Percentiles rank a stretch among this genome's conserved stretches.
These are phyloP conservation scores for Ianthella basta DNA, from an alignment of 37 sponge, comb jelly and placozoan genomes.

Conservation along the genomic window DNA sequence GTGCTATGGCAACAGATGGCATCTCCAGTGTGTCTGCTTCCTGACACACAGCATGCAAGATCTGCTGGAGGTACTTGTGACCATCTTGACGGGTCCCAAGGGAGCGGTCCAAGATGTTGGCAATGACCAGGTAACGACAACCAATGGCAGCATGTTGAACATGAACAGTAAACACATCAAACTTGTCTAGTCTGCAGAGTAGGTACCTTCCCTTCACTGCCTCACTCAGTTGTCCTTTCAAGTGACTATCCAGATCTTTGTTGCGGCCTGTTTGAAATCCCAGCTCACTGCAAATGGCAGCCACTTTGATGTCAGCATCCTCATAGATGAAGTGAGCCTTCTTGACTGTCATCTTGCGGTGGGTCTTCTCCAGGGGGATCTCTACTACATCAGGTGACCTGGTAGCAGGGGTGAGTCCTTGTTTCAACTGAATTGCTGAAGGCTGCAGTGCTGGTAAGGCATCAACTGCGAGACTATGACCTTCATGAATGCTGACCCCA, in stretches of 20 bases:
- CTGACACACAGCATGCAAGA: slow-evolving; percentile 19
- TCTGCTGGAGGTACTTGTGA: slow-evolving; percentile 18
- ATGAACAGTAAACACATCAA: slow-evolving; percentile 36
- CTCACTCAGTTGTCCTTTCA: neutral
- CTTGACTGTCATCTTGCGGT: slow-evolving; percentile 14
- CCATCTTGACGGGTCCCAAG: slow-evolving; percentile 14
- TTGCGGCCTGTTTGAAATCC: neutral
- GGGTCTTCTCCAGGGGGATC: slow-evolving; percentile 5
- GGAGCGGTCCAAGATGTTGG: neutral
- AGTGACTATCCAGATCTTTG: neutral
- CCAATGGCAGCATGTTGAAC: slow-evolving; percentile 7
- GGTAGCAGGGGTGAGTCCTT: neutral
- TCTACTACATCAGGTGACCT: neutral
- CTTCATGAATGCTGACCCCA: too few species aligned
- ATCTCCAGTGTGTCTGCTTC: slow-evolving; percentile 40
- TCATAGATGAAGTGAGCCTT: slow-evolving; percentile 30
- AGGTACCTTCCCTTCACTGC: slow-evolving; percentile 16
- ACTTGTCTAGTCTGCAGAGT: neutral
- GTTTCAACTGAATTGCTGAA: neutral
- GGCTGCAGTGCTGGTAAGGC: neutral
- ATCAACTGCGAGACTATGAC: too few species aligned
- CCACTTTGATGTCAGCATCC: slow-evolving; percentile 25
- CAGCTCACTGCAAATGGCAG: slow-evolving; percentile 30
- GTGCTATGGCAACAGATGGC: slow-evolving; percentile 24
- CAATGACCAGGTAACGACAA: slow-evolving; percentile 17